phyloP scores from a whole-genome alignment of 2,888 invertebrate species.

The Troglohyphantes excavatus region DNA sequence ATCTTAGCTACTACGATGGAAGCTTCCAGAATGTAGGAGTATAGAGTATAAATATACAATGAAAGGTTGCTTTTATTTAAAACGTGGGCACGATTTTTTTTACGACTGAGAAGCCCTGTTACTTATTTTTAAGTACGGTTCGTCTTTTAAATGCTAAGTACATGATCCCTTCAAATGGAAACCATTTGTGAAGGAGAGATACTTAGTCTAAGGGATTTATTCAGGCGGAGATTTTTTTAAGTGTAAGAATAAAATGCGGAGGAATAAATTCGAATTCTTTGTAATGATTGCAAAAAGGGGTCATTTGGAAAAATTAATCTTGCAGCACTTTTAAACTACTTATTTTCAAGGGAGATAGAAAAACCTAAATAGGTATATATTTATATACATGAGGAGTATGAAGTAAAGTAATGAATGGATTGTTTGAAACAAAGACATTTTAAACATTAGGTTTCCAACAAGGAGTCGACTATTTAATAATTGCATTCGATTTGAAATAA shows the following conservation, averaged over 20 bases:
- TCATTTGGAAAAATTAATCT: conserved; percentile 9
- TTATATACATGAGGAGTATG: too few species aligned
- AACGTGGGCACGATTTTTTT: conserved; percentile 14
- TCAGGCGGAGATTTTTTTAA: neutral
- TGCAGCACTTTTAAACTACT: conserved; percentile 9
- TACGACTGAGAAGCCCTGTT: neutral
- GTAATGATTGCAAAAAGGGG: neutral
- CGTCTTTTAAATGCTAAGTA: conserved; percentile 61
- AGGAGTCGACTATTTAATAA: too few species aligned
- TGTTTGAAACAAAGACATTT: too few species aligned
- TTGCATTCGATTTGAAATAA: too few species aligned
- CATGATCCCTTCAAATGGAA: conserved; percentile 39
- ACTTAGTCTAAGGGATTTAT: neutral
- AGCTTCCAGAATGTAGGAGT: conserved; percentile 29
- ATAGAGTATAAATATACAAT: conserved; percentile 65
- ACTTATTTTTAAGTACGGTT: conserved; percentile 1
- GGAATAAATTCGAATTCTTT: neutral
- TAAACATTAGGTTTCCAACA: too few species aligned
- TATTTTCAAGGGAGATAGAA: neutral
- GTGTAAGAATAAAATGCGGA: neutral
- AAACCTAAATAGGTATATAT: too few species aligned
- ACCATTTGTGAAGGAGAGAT: conserved; percentile 38
- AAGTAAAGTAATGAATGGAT: too few species aligned
- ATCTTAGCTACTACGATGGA: conserved; percentile 47
- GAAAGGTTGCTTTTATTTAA: conserved; percentile 55